These are phyloP conservation scores for Venustoraphidia nigricollis DNA, from an alignment of 2,888 invertebrate genomes.

Conservation along the genomic window DNA sequence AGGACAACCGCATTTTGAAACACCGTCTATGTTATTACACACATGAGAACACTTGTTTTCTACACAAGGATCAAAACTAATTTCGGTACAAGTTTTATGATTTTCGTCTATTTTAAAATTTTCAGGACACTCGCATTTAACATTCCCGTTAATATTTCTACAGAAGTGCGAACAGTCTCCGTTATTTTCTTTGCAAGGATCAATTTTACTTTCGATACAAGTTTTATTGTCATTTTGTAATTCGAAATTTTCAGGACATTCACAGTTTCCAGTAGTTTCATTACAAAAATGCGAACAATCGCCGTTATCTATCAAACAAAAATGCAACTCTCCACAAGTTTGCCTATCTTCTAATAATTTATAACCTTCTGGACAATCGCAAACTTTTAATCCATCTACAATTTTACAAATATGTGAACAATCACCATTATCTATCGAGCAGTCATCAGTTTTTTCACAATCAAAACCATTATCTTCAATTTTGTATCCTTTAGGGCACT, in stretches of 20 bases:
- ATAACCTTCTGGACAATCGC: constrained; percentile 24
- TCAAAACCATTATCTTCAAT: constrained; percentile 18
- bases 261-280: constrained; percentile 28
- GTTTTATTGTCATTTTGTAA: constrained; percentile 24
- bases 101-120: constrained; percentile 26
- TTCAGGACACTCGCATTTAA: constrained; percentile 28
- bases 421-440: constrained; percentile 27
- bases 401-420: constrained; percentile 23
- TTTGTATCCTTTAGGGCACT: constrained; percentile 30
- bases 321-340: constrained; percentile 14
- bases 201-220: constrained; percentile 6
- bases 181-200: constrained; percentile 25
- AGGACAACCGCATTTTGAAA: constrained; percentile 26
- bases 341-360: constrained; percentile 15
- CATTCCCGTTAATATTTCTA: constrained; percentile 21
- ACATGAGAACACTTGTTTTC: constrained; percentile 21
- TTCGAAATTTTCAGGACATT: constrained; percentile 22
- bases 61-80: constrained; percentile 25
- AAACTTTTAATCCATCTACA: constrained; percentile 19
- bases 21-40: constrained; percentile 21
- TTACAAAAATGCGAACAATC: constrained; percentile 30
- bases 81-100: constrained; percentile 15
- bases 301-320: constrained; percentile 14
- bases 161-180: constrained; percentile 22
- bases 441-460: constrained; percentile 14